phyloP scores from a whole-genome alignment of 2,888 invertebrate genomes.

The Tachina lurida region DNA sequence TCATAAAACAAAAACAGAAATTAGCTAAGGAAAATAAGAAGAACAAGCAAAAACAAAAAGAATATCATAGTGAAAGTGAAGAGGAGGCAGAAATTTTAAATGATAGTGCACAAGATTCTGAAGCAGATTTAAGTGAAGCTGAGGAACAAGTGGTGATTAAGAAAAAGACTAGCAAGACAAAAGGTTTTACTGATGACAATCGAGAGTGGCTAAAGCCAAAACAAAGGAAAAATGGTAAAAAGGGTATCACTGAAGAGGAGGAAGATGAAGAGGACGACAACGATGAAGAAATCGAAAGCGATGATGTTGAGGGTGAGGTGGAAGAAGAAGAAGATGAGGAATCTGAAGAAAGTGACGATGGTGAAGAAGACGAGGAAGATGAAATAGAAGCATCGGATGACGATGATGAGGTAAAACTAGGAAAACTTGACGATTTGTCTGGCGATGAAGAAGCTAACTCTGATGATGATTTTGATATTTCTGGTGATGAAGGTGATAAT shows the following conservation, averaged over 20 bases:
- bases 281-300: constrained; percentile 64
- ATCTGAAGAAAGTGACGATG: constrained; percentile 79
- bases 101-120: constrained; percentile 63
- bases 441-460: constrained; percentile 77
- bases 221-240: constrained; percentile 73
- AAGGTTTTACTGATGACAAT: constrained; percentile 89
- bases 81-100: constrained; percentile 76
- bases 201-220: constrained; percentile 88
- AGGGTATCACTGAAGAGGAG: constrained; percentile 77
- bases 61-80: constrained; percentile 79
- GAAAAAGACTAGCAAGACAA: constrained; percentile 60
- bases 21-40: constrained; percentile 63
- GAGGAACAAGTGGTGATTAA: constrained; percentile 67
- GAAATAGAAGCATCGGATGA: constrained; percentile 72
- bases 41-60: constrained; percentile 73
- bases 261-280: constrained; percentile 76
- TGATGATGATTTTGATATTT: constrained; percentile 84
- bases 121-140: constrained; percentile 72
- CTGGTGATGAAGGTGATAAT: constrained; percentile 76
- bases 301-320: constrained; percentile 75
- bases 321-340: constrained; percentile 73
- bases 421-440: constrained; percentile 79
- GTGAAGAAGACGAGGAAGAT: constrained; percentile 70
- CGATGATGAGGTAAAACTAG: constrained; percentile 76
- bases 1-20: constrained; percentile 77